Evolutionary conservation across 2,113 vertebrate genomes (phyloP), one percentile per base, ranked within the genome.

Genomic region (Brachirus orientalis): DNA sequence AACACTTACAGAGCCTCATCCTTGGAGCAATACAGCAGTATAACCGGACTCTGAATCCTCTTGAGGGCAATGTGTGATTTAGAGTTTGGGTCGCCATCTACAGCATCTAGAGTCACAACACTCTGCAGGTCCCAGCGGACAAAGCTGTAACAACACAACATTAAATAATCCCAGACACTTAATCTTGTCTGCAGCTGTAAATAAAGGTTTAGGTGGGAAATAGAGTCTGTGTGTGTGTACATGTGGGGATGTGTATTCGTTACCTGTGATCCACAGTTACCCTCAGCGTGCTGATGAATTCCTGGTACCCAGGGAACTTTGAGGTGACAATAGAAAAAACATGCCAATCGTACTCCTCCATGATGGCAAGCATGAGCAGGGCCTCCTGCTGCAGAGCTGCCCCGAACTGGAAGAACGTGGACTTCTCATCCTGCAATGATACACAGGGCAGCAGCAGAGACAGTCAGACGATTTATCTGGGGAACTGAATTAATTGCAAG

Each of bases 261-360:
- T 62, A 89, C 86, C 88, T 92, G 88, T 91, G 88, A 72, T 97
- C 96, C 89, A 97, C 96, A 0, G 96, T 98, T 76, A 91, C 89
- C 75, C 94, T 96, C 81, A 99, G 90, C 38, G 97, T 95, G 74
- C 92, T 92, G 80, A 99, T 96, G 88, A 99, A 99, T 57, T 96
- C 95, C 90, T 95, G 93, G 87, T 98, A 98, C 33, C 97, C 98
- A 0, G 98, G 98, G 77, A 96, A 99, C 79, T 96, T 97, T 86
- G 96, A 99, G 79, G 98, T 99, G 77, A 99, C 96, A 56, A 99
- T 90, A 53, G 98, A 98, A 91, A 99, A 99, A 73, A 96, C 90
- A 0, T 99, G 97, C 97, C 97, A 99, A 93, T 99, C 98, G 0
- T 99, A 99, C 88, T 99, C 97, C 88, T 98, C 96, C 98, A 99